These are phyloP conservation scores for Acromyrmex echinatior DNA, from an alignment of 1,140 invertebrate species.

Conservation along the genomic window DNA sequence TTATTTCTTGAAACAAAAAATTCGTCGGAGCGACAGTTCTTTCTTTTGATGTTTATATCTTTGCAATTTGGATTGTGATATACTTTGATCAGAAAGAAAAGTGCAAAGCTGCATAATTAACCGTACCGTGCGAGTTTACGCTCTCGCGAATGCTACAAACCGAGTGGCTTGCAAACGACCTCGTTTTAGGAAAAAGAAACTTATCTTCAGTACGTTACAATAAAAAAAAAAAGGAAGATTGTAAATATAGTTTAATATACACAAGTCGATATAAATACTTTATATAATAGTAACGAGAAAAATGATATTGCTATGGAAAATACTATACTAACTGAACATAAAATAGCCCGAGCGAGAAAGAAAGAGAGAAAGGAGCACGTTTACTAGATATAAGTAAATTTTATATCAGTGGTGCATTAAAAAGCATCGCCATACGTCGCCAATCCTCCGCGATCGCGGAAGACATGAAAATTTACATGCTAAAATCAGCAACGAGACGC, in stretches of 20 bases:
- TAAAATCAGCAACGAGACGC: slow-evolving; percentile 69
- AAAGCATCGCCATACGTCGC: slow-evolving; percentile 77
- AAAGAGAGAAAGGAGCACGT: slow-evolving; percentile 71
- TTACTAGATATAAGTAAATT: slow-evolving; percentile 84
- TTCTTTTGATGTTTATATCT: slow-evolving; percentile 80
- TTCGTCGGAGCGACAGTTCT: slow-evolving; percentile 72
- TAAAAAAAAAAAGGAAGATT: slow-evolving; percentile 78
- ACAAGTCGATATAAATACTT: slow-evolving; percentile 86
- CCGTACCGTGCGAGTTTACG: slow-evolving; percentile 61
- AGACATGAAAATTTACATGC: slow-evolving; percentile 53
- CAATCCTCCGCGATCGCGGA: slow-evolving; percentile 71
- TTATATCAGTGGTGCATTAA: slow-evolving; percentile 85
- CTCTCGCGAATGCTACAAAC: slow-evolving; percentile 64
- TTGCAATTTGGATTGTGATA: slow-evolving; percentile 83
- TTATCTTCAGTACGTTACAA: slow-evolving; percentile 79
- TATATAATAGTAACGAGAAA: slow-evolving; percentile 83
- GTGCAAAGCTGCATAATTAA: slow-evolving; percentile 71
- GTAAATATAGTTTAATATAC: slow-evolving; percentile 87
- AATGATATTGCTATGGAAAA: slow-evolving; percentile 82
- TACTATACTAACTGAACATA: slow-evolving; percentile 80
- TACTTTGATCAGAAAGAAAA: slow-evolving; percentile 74
- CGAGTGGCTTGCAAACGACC: slow-evolving; percentile 66
- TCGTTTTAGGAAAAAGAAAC: slow-evolving; percentile 66
- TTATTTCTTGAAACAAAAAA: slow-evolving; percentile 50
- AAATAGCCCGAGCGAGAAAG: slow-evolving; percentile 62